These are phyloP conservation scores for Oligia fasciuncula DNA, from an alignment of 2,888 invertebrate genomes.

Conservation along the genomic window DNA sequence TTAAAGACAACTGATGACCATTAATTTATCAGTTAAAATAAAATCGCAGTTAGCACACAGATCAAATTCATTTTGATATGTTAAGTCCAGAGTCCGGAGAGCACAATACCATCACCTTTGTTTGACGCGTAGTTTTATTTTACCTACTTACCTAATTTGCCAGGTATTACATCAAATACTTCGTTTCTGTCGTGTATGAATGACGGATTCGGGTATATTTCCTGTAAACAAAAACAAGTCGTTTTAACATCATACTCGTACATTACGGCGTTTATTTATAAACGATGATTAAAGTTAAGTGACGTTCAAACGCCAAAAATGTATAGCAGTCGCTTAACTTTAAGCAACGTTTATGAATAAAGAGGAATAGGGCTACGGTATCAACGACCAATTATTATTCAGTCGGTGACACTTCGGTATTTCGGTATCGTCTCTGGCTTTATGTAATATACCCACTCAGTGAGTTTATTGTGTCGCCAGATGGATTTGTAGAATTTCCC, in stretches of 20 bases:
- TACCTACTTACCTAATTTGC: constrained; percentile 94
- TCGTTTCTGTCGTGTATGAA: constrained; percentile 95
- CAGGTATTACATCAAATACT: constrained; percentile 95
- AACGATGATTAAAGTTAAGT: not conserved
- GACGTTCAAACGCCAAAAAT: not conserved
- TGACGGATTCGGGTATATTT: constrained; percentile 93
- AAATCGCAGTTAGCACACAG: constrained; percentile 27
- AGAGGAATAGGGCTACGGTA: too few relatives aligned
- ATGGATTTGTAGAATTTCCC: not conserved
- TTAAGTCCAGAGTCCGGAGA: not conserved
- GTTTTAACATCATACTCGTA: constrained; percentile 2
- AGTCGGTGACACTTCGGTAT: not conserved
- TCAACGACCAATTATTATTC: not conserved
- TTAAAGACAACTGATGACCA: not conserved
- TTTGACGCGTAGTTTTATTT: constrained; percentile 1
- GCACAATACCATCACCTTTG: not conserved
- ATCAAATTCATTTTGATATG: not conserved
- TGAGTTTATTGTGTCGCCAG: not conserved
- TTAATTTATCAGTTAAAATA: not conserved
- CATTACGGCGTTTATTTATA: not conserved
- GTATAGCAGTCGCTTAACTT: too few relatives aligned
- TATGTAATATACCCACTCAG: not conserved
- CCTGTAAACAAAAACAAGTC: constrained; percentile 89
- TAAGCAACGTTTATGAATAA: too few relatives aligned
- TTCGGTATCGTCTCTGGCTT: not conserved